phyloP scores from a whole-genome alignment of 2,888 invertebrate genomes.

The Metalampra italica region DNA sequence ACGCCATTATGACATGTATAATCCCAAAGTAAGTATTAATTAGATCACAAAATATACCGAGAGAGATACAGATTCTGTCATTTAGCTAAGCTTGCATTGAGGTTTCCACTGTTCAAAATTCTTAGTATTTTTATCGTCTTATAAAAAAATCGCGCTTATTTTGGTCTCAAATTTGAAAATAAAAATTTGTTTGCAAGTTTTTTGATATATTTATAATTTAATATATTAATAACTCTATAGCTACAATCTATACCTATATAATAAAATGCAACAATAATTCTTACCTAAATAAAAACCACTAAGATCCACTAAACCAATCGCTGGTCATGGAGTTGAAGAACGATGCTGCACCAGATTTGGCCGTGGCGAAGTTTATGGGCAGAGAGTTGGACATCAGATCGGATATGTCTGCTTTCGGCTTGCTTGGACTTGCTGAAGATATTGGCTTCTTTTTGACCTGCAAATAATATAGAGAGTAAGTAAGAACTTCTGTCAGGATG shows the following conservation, averaged over 20 bases:
- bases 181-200: too few species aligned
- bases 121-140: too few species aligned
- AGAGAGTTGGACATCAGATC: constrained; percentile 61
- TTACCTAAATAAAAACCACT: background rate
- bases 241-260: background rate
- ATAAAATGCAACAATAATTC: background rate
- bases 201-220: background rate
- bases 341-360: constrained; percentile 87
- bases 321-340: constrained; percentile 90
- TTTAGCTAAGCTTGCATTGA: too few species aligned
- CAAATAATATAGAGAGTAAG: constrained; percentile 1
- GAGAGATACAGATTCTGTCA: too few species aligned
- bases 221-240: background rate
- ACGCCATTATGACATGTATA: background rate
- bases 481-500: too few species aligned
- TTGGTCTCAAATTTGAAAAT: too few species aligned
- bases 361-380: constrained; percentile 73
- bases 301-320: constrained; percentile 85
- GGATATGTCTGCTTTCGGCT: constrained; percentile 51
- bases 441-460: constrained; percentile 71
- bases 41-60: too few species aligned
- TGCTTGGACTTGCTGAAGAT: constrained; percentile 51
- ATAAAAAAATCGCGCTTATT: too few species aligned
- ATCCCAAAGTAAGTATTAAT: background rate
- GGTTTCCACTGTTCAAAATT: too few species aligned